phyloP scores from a whole-genome alignment of 2,113 vertebrate species.

The Hiodon alosoides region DNA sequence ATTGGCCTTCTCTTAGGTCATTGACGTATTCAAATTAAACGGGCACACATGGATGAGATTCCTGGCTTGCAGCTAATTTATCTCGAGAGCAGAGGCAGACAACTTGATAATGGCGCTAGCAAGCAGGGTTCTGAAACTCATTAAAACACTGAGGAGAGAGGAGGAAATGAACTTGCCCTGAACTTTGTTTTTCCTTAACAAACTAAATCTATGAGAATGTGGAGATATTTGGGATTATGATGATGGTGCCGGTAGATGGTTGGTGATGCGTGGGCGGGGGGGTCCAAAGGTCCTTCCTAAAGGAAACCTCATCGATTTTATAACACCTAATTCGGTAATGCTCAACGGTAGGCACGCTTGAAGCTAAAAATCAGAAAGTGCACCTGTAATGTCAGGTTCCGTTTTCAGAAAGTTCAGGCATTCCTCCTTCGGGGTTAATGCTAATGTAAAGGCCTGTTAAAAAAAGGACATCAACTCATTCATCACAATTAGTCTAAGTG shows the following conservation, averaged over 20 bases:
- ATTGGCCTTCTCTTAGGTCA: slow-evolving; percentile 36
- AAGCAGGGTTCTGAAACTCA: slow-evolving; percentile 39
- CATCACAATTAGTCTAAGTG: too few relatives aligned
- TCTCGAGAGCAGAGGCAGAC: slow-evolving; percentile 33
- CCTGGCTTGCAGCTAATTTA: slow-evolving; percentile 41
- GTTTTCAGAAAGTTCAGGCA: too few relatives aligned
- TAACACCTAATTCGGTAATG: too few relatives aligned
- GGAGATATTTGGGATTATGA: slow-evolving; percentile 39
- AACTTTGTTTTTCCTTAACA: slow-evolving; percentile 29
- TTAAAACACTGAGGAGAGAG: slow-evolving; percentile 42
- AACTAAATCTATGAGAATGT: neutral
- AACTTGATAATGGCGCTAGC: slow-evolving; percentile 38
- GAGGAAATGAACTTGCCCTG: slow-evolving; percentile 39
- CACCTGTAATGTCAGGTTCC: too few relatives aligned
- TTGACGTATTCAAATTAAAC: slow-evolving; percentile 35
- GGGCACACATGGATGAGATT: slow-evolving; percentile 18
- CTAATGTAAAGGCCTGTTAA: too few relatives aligned
- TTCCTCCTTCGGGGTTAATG: too few relatives aligned
- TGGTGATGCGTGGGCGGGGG: too few relatives aligned
- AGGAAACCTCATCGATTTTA: too few relatives aligned
- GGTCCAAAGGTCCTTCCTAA: too few relatives aligned
- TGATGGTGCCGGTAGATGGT: slow-evolving; percentile 33
- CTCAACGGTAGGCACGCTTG: too few relatives aligned
- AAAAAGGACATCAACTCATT: too few relatives aligned
- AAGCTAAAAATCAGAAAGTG: too few relatives aligned